Evolutionary conservation across 1,140 invertebrate genomes (phyloP).

Genomic region (Drosophila jambulina): DNA sequence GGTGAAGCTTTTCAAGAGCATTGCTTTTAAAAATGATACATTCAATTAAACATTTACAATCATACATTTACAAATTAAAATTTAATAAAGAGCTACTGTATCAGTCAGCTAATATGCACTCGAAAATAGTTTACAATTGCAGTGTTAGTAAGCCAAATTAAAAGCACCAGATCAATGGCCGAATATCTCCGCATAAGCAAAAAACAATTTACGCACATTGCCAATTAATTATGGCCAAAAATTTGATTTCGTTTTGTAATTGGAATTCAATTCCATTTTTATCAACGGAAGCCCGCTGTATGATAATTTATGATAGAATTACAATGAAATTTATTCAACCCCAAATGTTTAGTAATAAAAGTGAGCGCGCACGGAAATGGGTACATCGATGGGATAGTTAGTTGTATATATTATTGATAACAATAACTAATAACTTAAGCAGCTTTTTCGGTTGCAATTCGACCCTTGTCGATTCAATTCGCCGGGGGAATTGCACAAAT

Average conservation of each 20-base stretch:
- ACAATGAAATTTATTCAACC: slow-evolving; percentile 44
- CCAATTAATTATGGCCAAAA: slow-evolving; percentile 33
- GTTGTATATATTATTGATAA: slow-evolving; percentile 56
- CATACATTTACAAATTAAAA: not conserved
- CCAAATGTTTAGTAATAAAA: slow-evolving; percentile 24
- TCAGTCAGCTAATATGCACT: not conserved
- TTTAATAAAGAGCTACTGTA: not conserved
- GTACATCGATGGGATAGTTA: slow-evolving; percentile 16
- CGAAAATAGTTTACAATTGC: not conserved
- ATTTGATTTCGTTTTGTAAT: slow-evolving; percentile 40
- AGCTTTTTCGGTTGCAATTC: slow-evolving; percentile 29
- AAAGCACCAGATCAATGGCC: slow-evolving; percentile 17
- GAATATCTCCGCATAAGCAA: not conserved
- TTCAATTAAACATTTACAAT: not conserved
- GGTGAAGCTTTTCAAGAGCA: not conserved
- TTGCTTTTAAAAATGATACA: not conserved
- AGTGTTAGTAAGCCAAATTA: slow-evolving; percentile 7
- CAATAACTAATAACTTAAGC: slow-evolving; percentile 65
- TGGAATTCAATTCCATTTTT: slow-evolving; percentile 38
- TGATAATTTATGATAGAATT: slow-evolving; percentile 43
- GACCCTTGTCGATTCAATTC: slow-evolving; percentile 37
- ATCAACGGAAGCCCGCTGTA: slow-evolving; percentile 11
- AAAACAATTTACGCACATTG: slow-evolving; percentile 36
- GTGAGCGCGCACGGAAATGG: slow-evolving; percentile 22
- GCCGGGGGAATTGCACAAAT: slow-evolving; percentile 33